Base-by-base conservation (phyloP, 2,888 invertebrate species). In the Conchocele bisecta region DNA sequence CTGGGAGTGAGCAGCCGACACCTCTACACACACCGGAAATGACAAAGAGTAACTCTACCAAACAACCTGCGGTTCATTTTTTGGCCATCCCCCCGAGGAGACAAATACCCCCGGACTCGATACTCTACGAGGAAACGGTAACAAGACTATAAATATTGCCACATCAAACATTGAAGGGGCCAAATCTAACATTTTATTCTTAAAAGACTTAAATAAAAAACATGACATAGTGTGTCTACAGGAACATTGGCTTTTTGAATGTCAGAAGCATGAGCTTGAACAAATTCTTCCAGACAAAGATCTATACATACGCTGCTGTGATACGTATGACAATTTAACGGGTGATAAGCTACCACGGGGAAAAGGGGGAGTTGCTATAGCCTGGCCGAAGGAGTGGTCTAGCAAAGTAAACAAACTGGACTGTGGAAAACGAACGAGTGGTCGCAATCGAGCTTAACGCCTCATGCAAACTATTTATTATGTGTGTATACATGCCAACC, bases 401-500 rank as follows among this genome's bases (percentile, higher is more conserved):
- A 46, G 46, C n/a, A 46, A 20, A 22, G 22, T 46, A 17, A 46
- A 46, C 13, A 11, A 22, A 6, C 17, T 46, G 5, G n/a, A 24
- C 24, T 22, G 46, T 26, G 13, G 46, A 28, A 7, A 46, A 46
- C 28, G 46, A 46, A 46, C 46, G 46, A 6, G 17, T 46, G 13
- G 22, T 46, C 5, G 46, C 46, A 17, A 22, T 46, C 28, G 46
- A 46, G 28, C 13, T 46, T 22, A 26, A 11, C 9, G 24, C 26
- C 9, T 6, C 24, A 46, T 24, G 28, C 4, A 20, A 7, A 5
- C 46, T 46, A 6, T 46, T 24, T 17, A 5, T 46, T 24, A 20
- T 46, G 7, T 26, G 28, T 46, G n/a, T n/a, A 6, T 46, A 46
- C 24, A 46, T 46, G 46, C 46, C 46, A 20, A 46, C 46, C 24